Conservation (phyloP, 2,888 invertebrate genomes). For the Notodonta dromedarius region DNA sequence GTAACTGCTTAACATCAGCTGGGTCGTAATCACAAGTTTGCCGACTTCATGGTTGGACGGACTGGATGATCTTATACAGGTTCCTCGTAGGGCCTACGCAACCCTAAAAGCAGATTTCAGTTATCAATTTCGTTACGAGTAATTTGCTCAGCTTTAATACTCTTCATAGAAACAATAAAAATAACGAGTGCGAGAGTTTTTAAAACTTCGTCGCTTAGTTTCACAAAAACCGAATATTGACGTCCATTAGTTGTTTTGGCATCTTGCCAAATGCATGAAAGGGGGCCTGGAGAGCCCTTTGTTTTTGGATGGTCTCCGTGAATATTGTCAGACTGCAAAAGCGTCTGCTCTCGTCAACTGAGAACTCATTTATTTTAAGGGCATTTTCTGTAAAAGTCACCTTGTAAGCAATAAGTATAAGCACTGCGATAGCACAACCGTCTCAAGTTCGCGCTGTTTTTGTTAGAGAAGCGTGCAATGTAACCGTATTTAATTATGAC, state of each 20-base stretch:
- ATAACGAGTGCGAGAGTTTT: conserved; percentile 26
- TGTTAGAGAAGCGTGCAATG: too few relatives aligned
- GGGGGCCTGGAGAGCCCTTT: conserved; percentile 50
- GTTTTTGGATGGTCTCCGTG: conserved; percentile 58
- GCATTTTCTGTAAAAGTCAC: conserved; percentile 41
- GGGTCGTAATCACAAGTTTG: too few relatives aligned
- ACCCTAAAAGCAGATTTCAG: neutral
- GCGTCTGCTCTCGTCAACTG: conserved; percentile 17
- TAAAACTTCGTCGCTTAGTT: conserved; percentile 27
- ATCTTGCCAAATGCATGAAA: conserved; percentile 54
- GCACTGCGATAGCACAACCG: too few relatives aligned
- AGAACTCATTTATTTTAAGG: conserved; percentile 20
- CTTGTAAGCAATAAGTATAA: too few relatives aligned
- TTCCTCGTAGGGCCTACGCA: too few relatives aligned
- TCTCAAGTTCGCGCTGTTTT: too few relatives aligned
- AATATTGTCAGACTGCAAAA: conserved; percentile 51
- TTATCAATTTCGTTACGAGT: neutral
- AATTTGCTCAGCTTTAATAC: neutral
- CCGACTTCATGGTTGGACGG: too few relatives aligned
- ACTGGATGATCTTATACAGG: too few relatives aligned
- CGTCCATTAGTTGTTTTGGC: conserved; percentile 39
- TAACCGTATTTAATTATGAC: too few relatives aligned
- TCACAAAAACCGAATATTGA: conserved; percentile 37
- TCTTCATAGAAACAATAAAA: conserved; percentile 19
- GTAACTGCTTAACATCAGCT: too few relatives aligned